Evolutionary conservation across 2,113 vertebrate species (phyloP).

Genomic region (Channa argus): DNA sequence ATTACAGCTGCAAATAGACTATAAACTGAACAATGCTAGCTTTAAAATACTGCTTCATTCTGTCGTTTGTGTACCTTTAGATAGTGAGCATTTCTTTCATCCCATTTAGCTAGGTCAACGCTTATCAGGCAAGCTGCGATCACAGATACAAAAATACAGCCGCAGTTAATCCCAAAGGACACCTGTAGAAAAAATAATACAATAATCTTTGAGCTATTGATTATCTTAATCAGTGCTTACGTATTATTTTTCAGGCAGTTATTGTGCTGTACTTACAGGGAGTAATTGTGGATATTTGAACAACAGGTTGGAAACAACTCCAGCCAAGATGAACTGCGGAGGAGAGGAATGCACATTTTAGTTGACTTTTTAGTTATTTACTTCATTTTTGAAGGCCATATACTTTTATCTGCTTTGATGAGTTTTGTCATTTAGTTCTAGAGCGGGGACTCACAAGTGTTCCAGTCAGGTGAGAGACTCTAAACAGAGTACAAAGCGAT

Average conservation of each 20-base stretch:
- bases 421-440: neutral
- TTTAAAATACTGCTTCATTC: neutral
- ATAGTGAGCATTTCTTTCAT: rapidly evolving
- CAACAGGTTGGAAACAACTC: slow-evolving; percentile 69
- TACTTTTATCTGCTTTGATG: neutral
- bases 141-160: slow-evolving; percentile 49
- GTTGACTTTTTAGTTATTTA: no score
- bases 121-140: slow-evolving; percentile 60
- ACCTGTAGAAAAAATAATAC: slow-evolving; percentile 51
- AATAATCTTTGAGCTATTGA: rapidly evolving
- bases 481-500: slow-evolving; percentile 64
- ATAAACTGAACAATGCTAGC: neutral
- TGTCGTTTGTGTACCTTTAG: slow-evolving; percentile 29
- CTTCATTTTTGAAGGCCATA: neutral
- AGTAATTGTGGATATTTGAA: slow-evolving; percentile 74
- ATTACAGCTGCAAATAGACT: neutral
- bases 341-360: neutral
- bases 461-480: slow-evolving; percentile 78
- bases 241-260: neutral
- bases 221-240: neutral
- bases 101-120: slow-evolving; percentile 46
- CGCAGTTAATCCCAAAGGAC: slow-evolving; percentile 60
- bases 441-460: slow-evolving; percentile 60
- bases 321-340: slow-evolving; percentile 76
- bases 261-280: slow-evolving; percentile 59